Evolutionary conservation across 1,140 invertebrate genomes (phyloP).

Genomic region (Bombus impatiens): DNA sequence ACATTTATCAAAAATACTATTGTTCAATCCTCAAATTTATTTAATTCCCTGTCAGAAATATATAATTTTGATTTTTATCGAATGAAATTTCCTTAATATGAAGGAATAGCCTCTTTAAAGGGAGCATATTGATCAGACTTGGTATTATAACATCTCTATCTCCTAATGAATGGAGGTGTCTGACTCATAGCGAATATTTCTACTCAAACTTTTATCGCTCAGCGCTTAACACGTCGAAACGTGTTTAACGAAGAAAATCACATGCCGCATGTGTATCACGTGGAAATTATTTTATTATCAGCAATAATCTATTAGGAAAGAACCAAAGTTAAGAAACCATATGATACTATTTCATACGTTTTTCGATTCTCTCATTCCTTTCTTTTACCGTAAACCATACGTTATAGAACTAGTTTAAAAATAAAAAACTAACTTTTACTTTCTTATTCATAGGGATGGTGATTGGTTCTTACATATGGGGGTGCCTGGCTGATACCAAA

Average conservation of each 20-base stretch:
- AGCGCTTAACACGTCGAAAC: not conserved
- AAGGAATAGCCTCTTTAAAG: no score
- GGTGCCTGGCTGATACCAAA: slow-evolving; percentile 91
- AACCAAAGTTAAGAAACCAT: no score
- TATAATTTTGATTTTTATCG: not conserved
- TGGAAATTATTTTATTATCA: not conserved
- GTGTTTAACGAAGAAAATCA: not conserved
- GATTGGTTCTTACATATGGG: slow-evolving; percentile 94
- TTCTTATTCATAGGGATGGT: slow-evolving; percentile 88
- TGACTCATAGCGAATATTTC: slow-evolving; percentile 1
- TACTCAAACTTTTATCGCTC: not conserved
- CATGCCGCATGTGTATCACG: not conserved
- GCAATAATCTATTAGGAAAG: no score
- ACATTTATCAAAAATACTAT: no score
- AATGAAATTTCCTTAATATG: not conserved
- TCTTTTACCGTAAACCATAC: no score
- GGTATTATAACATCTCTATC: not conserved
- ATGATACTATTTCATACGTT: no score
- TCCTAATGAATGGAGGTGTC: not conserved
- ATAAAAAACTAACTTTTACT: not conserved
- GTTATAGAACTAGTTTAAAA: no score
- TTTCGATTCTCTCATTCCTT: no score
- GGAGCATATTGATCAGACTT: not conserved
- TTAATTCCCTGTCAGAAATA: not conserved
- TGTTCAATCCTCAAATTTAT: not conserved